Conservation (phyloP, 2,797 vertebrate species). For the Crax fasciolata region DNA sequence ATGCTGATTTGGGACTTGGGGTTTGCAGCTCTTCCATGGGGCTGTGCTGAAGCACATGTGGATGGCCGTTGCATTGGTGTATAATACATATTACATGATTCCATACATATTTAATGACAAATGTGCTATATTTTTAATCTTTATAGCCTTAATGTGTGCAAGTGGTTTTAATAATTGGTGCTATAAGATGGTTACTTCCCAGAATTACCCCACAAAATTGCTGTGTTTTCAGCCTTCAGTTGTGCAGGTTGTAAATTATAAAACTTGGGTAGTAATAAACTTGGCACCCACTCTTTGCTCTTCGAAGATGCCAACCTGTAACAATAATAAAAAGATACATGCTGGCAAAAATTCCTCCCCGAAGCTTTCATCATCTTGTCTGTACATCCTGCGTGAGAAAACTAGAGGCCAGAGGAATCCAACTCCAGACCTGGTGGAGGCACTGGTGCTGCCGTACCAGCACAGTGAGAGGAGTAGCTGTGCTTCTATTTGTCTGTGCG, state of each 20-base stretch:
- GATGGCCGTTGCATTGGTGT: constrained; percentile 67
- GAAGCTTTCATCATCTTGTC: not conserved
- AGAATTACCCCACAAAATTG: constrained; percentile 82
- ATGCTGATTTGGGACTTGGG: constrained; percentile 70
- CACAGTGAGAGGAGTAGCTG: rapidly evolving
- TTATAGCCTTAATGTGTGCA: constrained; percentile 84
- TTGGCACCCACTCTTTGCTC: constrained; percentile 75
- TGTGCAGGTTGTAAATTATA: constrained; percentile 81
- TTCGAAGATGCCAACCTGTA: constrained; percentile 74
- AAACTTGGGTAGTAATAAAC: constrained; percentile 73
- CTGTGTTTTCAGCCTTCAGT: constrained; percentile 81
- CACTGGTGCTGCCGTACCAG: rapidly evolving
- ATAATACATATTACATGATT: constrained; percentile 84
- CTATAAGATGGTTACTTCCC: constrained; percentile 81
- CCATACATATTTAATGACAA: constrained; percentile 85
- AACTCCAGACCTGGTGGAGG: not conserved
- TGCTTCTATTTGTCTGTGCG: rapidly evolving
- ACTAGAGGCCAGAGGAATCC: not conserved
- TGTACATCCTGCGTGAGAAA: not conserved
- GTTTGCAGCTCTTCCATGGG: constrained; percentile 66
- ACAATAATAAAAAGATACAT: not conserved
- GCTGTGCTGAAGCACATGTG: constrained; percentile 57
- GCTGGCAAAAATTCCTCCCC: constrained; percentile 4
- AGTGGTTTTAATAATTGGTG: constrained; percentile 86
- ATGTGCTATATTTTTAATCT: constrained; percentile 86